Evolutionary conservation across 2,888 invertebrate genomes (phyloP), one percentile per base, ranked within the genome.

Genomic region (Pristionchus maxplancki): DNA sequence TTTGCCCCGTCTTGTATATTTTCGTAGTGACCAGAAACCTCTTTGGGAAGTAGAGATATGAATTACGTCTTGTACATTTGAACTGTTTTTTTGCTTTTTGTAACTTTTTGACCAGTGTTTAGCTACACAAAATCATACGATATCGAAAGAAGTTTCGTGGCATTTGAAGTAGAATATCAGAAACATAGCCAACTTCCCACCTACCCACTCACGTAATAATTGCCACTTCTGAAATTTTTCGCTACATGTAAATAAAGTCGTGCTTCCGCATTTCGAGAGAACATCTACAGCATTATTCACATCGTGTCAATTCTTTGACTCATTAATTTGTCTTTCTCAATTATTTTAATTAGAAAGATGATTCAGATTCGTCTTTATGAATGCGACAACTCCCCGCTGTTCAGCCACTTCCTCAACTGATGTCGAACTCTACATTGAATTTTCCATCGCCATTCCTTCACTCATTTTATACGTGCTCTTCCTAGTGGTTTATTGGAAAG

Each of bases 401-500:
- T 28, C 58, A 24, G 84, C 84, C 40, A 37, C 58, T 0, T 4
- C 67, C 44, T 28, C 86, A 1, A 86, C 86, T 28, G 67, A 86
- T 24, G 31, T 67, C 15, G 86, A 86, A 17, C 40, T 86, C 9
- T 48, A 28, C 31, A 44, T 67, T 15, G 86, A 86, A 86, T 86
- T 86, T 48, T 15, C 67, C 3, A 48, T 86, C 44, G 86, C 67
- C 48, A 40, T 67, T 40, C 86, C 86, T 1, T 86, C 86, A 40
- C 31, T 86, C 11, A 17, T 64, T 9, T 44, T 86, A 28, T 86
- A 86, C 48, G 67, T 17, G 28, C n/a, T 86, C 0, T 40, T 86
- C 31, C 13, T 86, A 4, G n/a, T 62, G 0, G 62, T 58, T 17
- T 84, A 84, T 11, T 84, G 1, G 8, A 82, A 28, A 48, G 40